phyloP scores from a whole-genome alignment of 1,140 invertebrate species.

The Pogonomyrmex californicus region DNA sequence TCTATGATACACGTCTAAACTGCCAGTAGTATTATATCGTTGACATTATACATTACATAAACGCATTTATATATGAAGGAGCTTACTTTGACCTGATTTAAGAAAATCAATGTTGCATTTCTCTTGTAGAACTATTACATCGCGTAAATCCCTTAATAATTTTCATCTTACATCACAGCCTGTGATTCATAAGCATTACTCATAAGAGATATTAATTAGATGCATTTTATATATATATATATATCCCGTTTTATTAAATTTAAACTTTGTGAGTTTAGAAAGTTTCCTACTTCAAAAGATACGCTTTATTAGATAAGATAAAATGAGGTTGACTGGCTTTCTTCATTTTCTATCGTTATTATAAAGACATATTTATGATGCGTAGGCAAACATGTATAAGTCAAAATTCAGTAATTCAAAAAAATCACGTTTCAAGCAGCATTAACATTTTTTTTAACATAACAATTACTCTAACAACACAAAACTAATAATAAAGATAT shows the following conservation, averaged over 20 bases:
- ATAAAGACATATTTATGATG: too few relatives aligned
- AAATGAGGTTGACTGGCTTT: background rate
- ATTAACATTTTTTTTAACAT: too few relatives aligned
- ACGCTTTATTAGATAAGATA: background rate
- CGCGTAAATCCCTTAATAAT: conserved; percentile 3
- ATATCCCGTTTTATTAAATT: background rate
- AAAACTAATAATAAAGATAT: too few relatives aligned
- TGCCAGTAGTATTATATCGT: background rate
- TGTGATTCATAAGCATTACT: background rate
- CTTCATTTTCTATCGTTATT: background rate
- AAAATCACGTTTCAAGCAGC: too few relatives aligned
- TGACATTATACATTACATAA: conserved; percentile 49
- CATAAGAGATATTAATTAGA: background rate
- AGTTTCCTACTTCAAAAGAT: background rate
- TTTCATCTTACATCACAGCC: conserved; percentile 8
- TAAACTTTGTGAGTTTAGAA: background rate
- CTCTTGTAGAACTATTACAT: background rate
- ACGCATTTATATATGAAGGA: conserved; percentile 21
- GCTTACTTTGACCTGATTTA: conserved; percentile 47
- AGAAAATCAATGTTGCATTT: conserved; percentile 59
- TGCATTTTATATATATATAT: background rate
- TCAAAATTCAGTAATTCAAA: too few relatives aligned
- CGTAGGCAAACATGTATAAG: too few relatives aligned
- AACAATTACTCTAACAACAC: too few relatives aligned
- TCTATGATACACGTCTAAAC: background rate